Base-by-base conservation (phyloP, 2,113 vertebrate genomes). In the Centropristis striata region DNA sequence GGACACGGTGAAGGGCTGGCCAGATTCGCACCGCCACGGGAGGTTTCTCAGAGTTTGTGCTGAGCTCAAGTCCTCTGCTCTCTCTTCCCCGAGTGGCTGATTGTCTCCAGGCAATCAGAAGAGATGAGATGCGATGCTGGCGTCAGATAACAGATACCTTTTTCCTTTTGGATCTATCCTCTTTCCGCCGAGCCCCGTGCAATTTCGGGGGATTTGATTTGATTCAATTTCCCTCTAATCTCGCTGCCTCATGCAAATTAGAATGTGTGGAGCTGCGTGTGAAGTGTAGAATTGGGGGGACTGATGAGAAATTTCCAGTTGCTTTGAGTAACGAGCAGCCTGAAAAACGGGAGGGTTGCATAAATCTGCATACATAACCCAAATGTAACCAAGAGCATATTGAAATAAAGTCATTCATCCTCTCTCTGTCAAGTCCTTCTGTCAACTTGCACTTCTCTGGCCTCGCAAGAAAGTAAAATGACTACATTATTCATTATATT, bases 401-500 rank as follows among this genome's bases (percentile, higher is more conserved):
- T 67, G 39, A 64, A 80, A 86, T 68, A 55, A 84, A 89, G 84
- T 71, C 78, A 84, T 92, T 86, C 72, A 66, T 90, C 59, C 27
- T 84, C 70, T 78, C 65, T 63, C 59, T 82, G 76, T 68, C 86
- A 85, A 75, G 47, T 80, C 58, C 44, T 46, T 86, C 76, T 83
- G 65, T 89, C 68, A 60, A 68, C 69, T 66, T 65, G 2, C 11
- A 32, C 39, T 69, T 71, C 42, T 69, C 13, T 55, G 46, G 55
- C 80, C 69, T 82, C 13, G 37, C 39, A 67, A 77, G 46, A 69
- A 83, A 81, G 67, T 55, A 6, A 63, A 79, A 79, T 80, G 15
- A 85, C 89, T 90, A 55, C 44, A 88, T 88, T 83, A 89, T 88
- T 89, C 80, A 90, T 88, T 59, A 68, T 63, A 88, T 89, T 86